phyloP scores from a whole-genome alignment of 2,113 vertebrate genomes.

The Microtus ochrogaster region DNA sequence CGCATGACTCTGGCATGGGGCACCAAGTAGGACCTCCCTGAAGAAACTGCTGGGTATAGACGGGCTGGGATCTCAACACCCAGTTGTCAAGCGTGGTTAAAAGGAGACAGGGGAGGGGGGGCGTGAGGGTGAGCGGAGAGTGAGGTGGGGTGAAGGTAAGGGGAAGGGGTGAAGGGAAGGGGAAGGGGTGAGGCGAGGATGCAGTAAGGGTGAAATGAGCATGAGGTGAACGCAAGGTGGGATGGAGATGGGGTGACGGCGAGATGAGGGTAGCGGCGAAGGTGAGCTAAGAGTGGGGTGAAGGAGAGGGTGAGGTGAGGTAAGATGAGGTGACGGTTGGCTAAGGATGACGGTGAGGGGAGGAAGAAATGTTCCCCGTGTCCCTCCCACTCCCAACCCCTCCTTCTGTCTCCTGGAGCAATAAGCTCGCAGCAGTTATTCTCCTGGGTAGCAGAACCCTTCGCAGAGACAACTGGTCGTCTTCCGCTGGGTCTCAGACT shows the following conservation, averaged over 20 bases:
- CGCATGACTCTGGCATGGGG: too few relatives aligned
- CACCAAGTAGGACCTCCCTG: background rate
- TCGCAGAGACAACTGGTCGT: background rate
- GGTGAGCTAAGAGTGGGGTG: background rate
- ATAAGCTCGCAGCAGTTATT: background rate
- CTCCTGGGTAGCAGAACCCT: background rate
- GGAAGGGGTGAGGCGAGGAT: background rate
- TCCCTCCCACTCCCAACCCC: background rate
- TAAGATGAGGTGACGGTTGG: background rate
- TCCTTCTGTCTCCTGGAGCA: background rate
- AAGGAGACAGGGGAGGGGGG: background rate
- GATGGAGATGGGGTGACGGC: too few relatives aligned
- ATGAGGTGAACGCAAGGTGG: background rate
- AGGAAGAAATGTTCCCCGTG: background rate
- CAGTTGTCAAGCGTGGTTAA: too few relatives aligned
- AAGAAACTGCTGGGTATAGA: background rate
- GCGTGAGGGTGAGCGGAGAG: background rate
- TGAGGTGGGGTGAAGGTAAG: background rate
- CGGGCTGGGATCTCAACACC: background rate
- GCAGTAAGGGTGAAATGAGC: background rate
- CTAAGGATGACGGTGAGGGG: background rate
- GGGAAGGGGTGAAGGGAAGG: fast-evolving
- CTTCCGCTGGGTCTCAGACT: background rate
- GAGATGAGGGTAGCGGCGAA: fast-evolving
- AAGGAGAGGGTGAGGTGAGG: background rate